Conservation (phyloP, 2,797 vertebrate species). For the Esox lucius region DNA sequence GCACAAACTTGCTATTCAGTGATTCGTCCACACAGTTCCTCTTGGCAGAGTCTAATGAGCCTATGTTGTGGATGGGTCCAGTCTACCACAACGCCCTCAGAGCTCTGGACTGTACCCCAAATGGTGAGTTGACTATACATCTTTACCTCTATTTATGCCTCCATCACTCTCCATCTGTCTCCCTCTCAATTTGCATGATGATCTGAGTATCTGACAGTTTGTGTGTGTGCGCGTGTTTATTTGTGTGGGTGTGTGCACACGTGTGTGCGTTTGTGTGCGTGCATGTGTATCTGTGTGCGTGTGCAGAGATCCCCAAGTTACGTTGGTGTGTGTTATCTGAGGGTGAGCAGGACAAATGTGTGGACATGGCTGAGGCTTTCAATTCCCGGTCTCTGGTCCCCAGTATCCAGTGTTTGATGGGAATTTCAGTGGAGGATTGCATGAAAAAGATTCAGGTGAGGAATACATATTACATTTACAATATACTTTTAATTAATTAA, state of each 20-base stretch:
- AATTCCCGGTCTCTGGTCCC: slow-evolving; percentile 75
- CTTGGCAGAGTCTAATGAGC: slow-evolving; percentile 66
- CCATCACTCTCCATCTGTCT: background rate
- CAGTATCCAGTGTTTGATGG: slow-evolving; percentile 80
- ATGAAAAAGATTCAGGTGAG: slow-evolving; percentile 79
- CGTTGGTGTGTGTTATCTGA: slow-evolving; percentile 88
- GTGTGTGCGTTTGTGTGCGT: slow-evolving; percentile 1
- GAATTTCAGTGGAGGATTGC: slow-evolving; percentile 79
- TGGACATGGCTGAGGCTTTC: slow-evolving; percentile 82
- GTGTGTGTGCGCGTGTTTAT: background rate
- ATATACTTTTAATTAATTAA: slow-evolving; percentile 65
- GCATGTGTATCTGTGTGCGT: slow-evolving; percentile 36
- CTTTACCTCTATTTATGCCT: no score
- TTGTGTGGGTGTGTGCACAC: no score
- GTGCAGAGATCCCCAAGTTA: slow-evolving; percentile 67
- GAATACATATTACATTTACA: background rate
- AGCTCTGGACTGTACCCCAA: slow-evolving; percentile 81
- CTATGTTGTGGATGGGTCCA: slow-evolving; percentile 82
- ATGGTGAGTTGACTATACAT: slow-evolving; percentile 65
- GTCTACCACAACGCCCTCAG: slow-evolving; percentile 77
- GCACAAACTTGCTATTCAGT: slow-evolving; percentile 84
- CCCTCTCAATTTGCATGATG: background rate
- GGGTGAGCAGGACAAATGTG: slow-evolving; percentile 87
- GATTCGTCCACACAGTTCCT: slow-evolving; percentile 75
- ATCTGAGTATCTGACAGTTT: background rate